Base-by-base conservation (phyloP, 2,888 invertebrate genomes). In the Rosalia funebris region DNA sequence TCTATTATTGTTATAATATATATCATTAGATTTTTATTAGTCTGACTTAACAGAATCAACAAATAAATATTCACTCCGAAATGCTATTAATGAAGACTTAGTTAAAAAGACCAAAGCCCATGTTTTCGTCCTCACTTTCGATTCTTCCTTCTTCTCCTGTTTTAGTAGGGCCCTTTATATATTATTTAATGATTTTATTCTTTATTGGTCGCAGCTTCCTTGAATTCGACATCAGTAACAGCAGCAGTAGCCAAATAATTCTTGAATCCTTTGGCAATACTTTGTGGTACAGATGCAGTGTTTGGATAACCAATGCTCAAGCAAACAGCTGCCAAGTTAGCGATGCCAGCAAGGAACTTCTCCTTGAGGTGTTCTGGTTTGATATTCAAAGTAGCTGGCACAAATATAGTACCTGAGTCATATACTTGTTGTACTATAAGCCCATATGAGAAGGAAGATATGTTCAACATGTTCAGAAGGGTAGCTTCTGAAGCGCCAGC, bases 401-500 rank as follows among this genome's bases (percentile, higher is more conserved):
- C 92, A 82, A 98, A 99, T 77, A 98, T 92, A 72, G 98, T 97
- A 59, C 99, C 99, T 66, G 96, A 96, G 82, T 99, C 99, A 76
- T 98, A 99, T 1, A 99, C 98, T 88, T 93, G 93, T 82, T 93
- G 92, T 66, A 99, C 95, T 39, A 93, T 85, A 75, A 99, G 88
- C 85, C 99, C 99, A 79, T 99, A 99, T 52, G 96, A 96, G 87
- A 99, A 99, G 48, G 99, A 99, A 81, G 97, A 98, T 83, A 99
- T 98, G 87, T 97, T 97, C 86, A 99, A 89, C 99, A 99, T 99
- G 88, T 98, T 98, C 72, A 99, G 87, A 60, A 99, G 90, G 10
- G 98, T 97, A 36, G 98, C 96, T 86, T 99, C 99, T 39, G 97
- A 97, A 79, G 98, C 96, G 76, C 99, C 99, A 63, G 99, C 99